Conservation (phyloP, 2,797 vertebrate species). For the Sibirionetta formosa region DNA sequence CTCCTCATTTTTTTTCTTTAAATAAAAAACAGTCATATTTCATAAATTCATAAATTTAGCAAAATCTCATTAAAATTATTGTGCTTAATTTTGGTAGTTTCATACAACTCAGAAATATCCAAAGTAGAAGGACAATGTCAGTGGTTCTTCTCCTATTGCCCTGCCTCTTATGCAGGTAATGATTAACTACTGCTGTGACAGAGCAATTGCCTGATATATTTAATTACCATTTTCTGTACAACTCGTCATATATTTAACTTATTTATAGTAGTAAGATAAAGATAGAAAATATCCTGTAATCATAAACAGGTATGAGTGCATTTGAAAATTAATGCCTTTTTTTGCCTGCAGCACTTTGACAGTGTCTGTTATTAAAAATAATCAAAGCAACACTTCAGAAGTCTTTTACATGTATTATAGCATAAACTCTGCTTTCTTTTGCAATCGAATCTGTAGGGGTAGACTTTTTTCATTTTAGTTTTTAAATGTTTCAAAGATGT, state of each 20-base stretch:
- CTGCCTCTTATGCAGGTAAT: background rate
- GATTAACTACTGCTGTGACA: background rate
- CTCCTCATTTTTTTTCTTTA: background rate
- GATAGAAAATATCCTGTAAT: background rate
- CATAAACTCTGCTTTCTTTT: background rate
- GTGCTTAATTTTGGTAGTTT: background rate
- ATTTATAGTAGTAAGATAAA: background rate
- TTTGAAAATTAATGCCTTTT: background rate
- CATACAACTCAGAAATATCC: background rate
- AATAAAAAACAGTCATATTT: background rate
- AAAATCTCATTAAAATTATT: background rate
- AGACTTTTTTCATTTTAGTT: background rate
- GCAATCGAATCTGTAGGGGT: background rate
- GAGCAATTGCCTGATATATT: background rate
- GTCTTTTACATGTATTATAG: background rate
- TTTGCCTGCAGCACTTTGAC: background rate
- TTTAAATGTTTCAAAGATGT: background rate
- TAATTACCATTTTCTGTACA: background rate
- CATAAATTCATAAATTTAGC: background rate
- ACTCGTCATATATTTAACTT: background rate
- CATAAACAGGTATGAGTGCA: background rate
- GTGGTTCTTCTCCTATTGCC: background rate
- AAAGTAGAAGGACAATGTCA: background rate
- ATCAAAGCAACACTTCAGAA: background rate
- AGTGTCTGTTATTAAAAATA: background rate